phyloP scores from a whole-genome alignment of 2,113 vertebrate genomes.

The Scatophagus argus region DNA sequence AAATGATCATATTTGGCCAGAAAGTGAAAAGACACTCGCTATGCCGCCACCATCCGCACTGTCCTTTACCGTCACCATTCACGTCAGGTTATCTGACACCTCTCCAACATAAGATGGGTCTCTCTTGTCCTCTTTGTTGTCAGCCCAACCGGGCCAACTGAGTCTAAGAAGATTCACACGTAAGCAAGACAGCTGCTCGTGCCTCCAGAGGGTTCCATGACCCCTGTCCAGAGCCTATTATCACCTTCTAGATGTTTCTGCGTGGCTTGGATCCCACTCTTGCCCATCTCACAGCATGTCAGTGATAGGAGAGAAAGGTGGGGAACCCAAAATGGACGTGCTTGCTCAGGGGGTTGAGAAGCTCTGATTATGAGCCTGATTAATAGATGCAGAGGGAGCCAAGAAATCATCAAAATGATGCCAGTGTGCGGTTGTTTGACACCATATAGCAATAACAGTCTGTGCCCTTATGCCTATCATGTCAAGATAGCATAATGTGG shows the following conservation, averaged over 20 bases:
- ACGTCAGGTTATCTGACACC: constrained; percentile 54
- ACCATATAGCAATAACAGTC: constrained; percentile 20
- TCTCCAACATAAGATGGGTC: constrained; percentile 36
- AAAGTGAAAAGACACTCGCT: constrained; percentile 38
- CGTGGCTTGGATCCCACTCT: constrained; percentile 21
- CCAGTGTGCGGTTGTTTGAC: constrained; percentile 11
- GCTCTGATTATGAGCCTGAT: constrained; percentile 50
- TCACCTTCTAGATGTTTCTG: constrained; percentile 75
- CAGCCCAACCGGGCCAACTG: constrained; percentile 19
- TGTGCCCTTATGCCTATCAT: background rate
- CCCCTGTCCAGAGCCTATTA: constrained; percentile 67
- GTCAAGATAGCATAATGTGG: background rate
- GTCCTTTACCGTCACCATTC: constrained; percentile 33
- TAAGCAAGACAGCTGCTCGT: constrained; percentile 59
- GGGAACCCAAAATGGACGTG: constrained; percentile 56
- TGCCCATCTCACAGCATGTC: constrained; percentile 37
- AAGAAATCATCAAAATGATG: constrained; percentile 28
- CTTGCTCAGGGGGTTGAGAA: constrained; percentile 17
- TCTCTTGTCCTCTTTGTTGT: constrained; percentile 64
- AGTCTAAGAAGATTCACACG: constrained; percentile 37
- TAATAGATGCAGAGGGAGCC: constrained; percentile 22
- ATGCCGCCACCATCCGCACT: constrained; percentile 20
- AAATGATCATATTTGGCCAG: constrained; percentile 44
- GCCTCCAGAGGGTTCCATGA: constrained; percentile 55
- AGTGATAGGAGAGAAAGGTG: constrained; percentile 45